A percentile compares a stretch with the other conserved stretches of the same genome.
Evolutionary conservation across 2,797 vertebrate species (phyloP).

Genomic region (Falco cherrug): DNA sequence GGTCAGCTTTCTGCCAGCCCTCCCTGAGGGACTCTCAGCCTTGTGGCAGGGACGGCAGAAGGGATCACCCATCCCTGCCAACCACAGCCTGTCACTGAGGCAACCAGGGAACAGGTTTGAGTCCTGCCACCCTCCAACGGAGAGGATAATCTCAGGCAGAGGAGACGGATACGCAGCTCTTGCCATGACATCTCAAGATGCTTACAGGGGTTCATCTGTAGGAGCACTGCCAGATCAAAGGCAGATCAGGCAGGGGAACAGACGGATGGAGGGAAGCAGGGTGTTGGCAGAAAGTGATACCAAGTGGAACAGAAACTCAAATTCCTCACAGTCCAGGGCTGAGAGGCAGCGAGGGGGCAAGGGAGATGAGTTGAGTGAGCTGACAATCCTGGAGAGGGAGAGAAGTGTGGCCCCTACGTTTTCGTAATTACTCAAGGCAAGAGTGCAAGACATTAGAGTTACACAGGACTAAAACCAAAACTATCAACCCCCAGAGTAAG

Average conservation of each 20-base stretch:
- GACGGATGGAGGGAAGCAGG: not conserved
- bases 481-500: not conserved
- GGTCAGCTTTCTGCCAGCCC: not conserved
- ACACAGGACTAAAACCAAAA: not conserved
- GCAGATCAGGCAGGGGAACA: not conserved
- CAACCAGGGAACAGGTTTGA: not conserved
- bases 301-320: not conserved
- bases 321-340: not conserved
- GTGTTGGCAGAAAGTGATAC: not conserved
- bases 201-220: not conserved
- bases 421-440: not conserved
- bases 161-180: not conserved
- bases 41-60: not conserved
- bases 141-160: not conserved
- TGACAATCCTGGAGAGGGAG: not conserved
- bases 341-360: rapidly evolving
- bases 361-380: not conserved
- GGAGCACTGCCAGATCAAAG: not conserved
- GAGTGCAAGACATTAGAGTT: not conserved
- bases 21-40: not conserved
- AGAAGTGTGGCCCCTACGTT: not conserved
- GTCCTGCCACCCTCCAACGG: not conserved
- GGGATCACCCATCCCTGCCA: not conserved
- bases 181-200: not conserved
- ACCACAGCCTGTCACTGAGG: not conserved